Conservation (phyloP, 1,140 invertebrate genomes). For the Cherax quadricarinatus region DNA sequence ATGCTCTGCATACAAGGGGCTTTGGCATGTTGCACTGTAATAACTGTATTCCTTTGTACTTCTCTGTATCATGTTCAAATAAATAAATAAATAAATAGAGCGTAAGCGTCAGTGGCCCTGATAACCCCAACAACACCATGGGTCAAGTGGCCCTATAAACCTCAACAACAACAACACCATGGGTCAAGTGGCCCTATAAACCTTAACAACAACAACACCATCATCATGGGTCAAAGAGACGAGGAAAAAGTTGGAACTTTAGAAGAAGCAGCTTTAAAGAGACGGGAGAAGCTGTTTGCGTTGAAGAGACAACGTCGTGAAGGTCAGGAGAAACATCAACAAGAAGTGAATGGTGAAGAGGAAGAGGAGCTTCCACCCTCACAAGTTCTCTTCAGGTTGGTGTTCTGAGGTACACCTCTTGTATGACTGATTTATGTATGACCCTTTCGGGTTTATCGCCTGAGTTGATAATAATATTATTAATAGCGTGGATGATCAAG, state of each 20-base stretch:
- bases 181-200: neutral
- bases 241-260: constrained; percentile 49
- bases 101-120: too few species aligned
- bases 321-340: neutral
- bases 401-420: too few species aligned
- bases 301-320: constrained; percentile 12
- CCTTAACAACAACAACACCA: neutral
- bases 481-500: too few species aligned
- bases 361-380: constrained; percentile 26
- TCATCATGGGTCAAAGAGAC: neutral
- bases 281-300: constrained; percentile 27
- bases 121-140: neutral
- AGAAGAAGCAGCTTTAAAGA: constrained; percentile 24
- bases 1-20: too few species aligned
- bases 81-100: too few species aligned
- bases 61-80: too few species aligned
- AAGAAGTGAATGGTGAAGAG: neutral
- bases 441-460: neutral
- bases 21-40: too few species aligned
- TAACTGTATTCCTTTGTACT: too few species aligned
- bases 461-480: too few species aligned
- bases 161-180: too few species aligned
- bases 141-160: too few species aligned
- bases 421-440: neutral
- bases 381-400: constrained; percentile 48